phyloP scores from a whole-genome alignment of 2,888 invertebrate species.

The Microdon myrmicae region DNA sequence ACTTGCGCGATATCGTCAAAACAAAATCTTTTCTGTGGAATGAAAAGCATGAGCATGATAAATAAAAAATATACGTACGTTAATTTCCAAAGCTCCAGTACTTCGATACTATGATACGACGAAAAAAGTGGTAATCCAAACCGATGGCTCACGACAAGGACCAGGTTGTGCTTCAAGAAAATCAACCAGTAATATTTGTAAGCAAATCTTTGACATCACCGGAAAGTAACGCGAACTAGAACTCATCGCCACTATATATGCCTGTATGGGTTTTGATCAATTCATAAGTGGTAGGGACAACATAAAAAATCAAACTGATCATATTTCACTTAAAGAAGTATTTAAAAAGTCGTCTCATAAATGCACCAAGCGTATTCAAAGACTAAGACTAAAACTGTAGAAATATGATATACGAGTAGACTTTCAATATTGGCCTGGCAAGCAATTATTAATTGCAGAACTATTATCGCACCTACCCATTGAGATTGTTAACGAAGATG shows the following conservation, averaged over 20 bases:
- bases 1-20: slow-evolving; percentile 1
- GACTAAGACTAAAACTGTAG: slow-evolving; percentile 3
- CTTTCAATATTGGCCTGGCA: background rate
- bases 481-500: no score
- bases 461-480: no score
- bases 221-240: slow-evolving; percentile 4
- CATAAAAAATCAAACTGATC: no score
- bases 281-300: slow-evolving; percentile 16
- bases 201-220: slow-evolving; percentile 2
- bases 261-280: slow-evolving; percentile 12
- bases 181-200: slow-evolving; percentile 8
- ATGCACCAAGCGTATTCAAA: background rate
- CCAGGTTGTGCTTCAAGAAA: slow-evolving; percentile 6
- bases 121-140: slow-evolving; percentile 7
- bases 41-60: background rate
- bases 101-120: slow-evolving; percentile 6
- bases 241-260: slow-evolving; percentile 9
- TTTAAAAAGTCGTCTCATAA: slow-evolving; percentile 5
- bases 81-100: slow-evolving; percentile 1
- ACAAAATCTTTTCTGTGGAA: background rate
- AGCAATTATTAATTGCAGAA: background rate
- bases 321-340: slow-evolving; percentile 6
- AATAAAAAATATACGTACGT: slow-evolving; percentile 4
- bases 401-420: slow-evolving; percentile 5
- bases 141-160: slow-evolving; percentile 13